Base-by-base conservation (phyloP, 2,113 vertebrate species). In the Montifringilla adamsi region DNA sequence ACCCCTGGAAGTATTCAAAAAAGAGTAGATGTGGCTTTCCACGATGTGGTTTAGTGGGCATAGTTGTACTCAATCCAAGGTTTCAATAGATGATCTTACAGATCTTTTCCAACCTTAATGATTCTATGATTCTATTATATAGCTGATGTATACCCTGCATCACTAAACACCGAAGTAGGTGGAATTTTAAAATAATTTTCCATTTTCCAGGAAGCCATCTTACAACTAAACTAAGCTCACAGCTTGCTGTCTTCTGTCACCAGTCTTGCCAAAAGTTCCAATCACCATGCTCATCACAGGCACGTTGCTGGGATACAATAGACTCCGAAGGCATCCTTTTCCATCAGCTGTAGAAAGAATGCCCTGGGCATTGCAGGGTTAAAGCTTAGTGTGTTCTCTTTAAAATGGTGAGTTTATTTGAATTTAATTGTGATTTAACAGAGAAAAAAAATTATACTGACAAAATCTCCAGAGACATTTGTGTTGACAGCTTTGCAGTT, bases 1-100 rank as follows among this genome's bases (percentile, higher is more conserved):
- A 47, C 10, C 15, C 4, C 6, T 62, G 24, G 13, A 39, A 62
- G 13, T 20, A 47, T 39, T 30, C 28, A 53, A 47, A 62, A 70
- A 46, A 47, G 13, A 53, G 23, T 21, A 53, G 28, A 39, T 0
- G 0, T 39, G 15, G 13, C 33, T 78, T 31, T 46, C 28, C 15
- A 20, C 1, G 0, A 20, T 49, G 9, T 53, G 23, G 15, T 33
- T 28, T 19, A 69, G 46, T 53, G 46, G 18, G 4, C 33, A 69
- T 73, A 39, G 63, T 46, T 1, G 0, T 39, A 62, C 28, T 53
- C 33, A 35, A 26, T 26, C 0, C 0, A 70, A 55, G 19, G 13
- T 69, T 69, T 70, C 23, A 60, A 46, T 46, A 53, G 46, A 33
- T 39, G 7, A 78, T 30, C 28, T 24, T 69, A 30, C 10, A 69